These are phyloP conservation scores for Chaetogeoica ovagalla DNA, from an alignment of 2,888 invertebrate species.

Conservation along the genomic window DNA sequence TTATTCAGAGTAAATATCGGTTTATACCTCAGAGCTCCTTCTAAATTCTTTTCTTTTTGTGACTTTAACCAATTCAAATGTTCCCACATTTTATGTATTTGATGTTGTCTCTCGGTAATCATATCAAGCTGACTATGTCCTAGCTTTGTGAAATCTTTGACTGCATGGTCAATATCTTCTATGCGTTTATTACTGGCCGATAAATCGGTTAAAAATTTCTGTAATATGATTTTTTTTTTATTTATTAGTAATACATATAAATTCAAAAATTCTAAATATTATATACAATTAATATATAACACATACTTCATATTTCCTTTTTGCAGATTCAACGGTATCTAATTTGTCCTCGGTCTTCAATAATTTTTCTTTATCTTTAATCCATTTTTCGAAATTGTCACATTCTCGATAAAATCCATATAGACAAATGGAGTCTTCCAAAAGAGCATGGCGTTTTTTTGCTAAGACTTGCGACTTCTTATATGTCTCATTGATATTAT, in stretches of 20 bases:
- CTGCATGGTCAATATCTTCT: slow-evolving; percentile 84
- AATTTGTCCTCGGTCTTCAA: slow-evolving; percentile 78
- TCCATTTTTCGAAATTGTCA: slow-evolving; percentile 97
- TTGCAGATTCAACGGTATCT: slow-evolving; percentile 89
- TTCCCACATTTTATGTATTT: slow-evolving; percentile 89
- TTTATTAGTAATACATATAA: background rate
- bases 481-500: slow-evolving; percentile 79
- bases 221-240: slow-evolving; percentile 56
- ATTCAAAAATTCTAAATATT: background rate
- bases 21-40: slow-evolving; percentile 78
- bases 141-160: slow-evolving; percentile 79
- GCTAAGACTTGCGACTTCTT: slow-evolving; percentile 79
- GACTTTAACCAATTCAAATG: slow-evolving; percentile 81
- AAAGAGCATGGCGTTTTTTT: slow-evolving; percentile 74
- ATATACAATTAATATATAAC: background rate
- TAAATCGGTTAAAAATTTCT: slow-evolving; percentile 92
- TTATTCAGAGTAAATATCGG: background rate
- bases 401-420: slow-evolving; percentile 95
- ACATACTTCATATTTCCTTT: slow-evolving; percentile 83
- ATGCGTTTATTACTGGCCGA: slow-evolving; percentile 91
- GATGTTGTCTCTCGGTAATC: slow-evolving; percentile 74
- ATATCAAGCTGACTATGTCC: slow-evolving; percentile 86
- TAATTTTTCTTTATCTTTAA: slow-evolving; percentile 90
- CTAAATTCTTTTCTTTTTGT: slow-evolving; percentile 86
- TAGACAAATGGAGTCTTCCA: slow-evolving; percentile 89